Evolutionary conservation across 2,888 invertebrate species (phyloP), one percentile per base, ranked within the genome.

Genomic region (Caenorhabditis angaria): DNA sequence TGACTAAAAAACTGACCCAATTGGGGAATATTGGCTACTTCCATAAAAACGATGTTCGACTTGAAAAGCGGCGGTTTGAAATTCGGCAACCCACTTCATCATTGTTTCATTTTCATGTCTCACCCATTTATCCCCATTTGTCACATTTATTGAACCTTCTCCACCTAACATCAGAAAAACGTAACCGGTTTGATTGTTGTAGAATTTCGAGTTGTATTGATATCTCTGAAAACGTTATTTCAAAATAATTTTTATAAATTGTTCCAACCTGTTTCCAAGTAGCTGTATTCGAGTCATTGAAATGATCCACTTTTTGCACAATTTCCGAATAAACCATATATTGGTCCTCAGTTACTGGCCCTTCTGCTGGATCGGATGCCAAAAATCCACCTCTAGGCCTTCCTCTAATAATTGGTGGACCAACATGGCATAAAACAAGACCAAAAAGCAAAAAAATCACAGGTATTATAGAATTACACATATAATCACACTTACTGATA

Each of bases 1-100:
- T 48, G n/a, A n/a, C n/a, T 20, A 20, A 5, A 14, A 54, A 2
- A 10, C 28, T 60, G 29, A 70, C 65, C 60, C 68, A 18, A 73
- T 20, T 18, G 78, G 78, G 2, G 78, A 69, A 53, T 60, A 68
- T 1, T 63, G 66, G 50, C 65, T 74, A 5, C 69, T 65, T 51
- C 78, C 78, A 48, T 79, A 79, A 61, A 79, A 79, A 14, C 78
- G 24, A 50, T 79, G 78, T 58, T 79, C 78, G 2, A 77, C 67
- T 72, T 79, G 78, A 54, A 79, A 76, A 6, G 75, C 78, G 32
- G 67, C 78, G 14, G 78, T 76, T 61, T 61, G 57, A 41, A 72
- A 77, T 47, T 78, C 76, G 5, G 64, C 61, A 0, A 70, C 78
- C 75, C 76, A 79, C n/a, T 32, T 51, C 78, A 79, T 79, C 78